Conservation (phyloP, 2,888 invertebrate genomes). For the Trisateles emortualis region DNA sequence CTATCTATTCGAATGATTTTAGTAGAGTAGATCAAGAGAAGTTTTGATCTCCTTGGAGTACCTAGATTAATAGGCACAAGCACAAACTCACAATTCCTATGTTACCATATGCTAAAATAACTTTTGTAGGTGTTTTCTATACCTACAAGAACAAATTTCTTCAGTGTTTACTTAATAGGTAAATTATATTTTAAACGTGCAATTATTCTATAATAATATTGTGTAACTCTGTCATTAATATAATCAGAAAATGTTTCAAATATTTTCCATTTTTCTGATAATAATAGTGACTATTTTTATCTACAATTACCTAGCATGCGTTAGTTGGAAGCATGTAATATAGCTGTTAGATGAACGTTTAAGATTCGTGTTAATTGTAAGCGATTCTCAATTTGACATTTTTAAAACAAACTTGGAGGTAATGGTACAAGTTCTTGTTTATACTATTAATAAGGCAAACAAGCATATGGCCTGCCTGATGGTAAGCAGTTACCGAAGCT, state of each 20-base stretch:
- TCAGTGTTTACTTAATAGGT: slow-evolving; percentile 50
- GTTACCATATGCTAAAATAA: slow-evolving; percentile 29
- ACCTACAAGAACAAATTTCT: slow-evolving; percentile 28
- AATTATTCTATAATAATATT: slow-evolving; percentile 22
- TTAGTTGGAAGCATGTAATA: slow-evolving; percentile 57
- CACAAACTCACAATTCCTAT: neutral
- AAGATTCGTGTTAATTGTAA: slow-evolving; percentile 51
- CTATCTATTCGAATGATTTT: no score
- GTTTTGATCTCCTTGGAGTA: no score
- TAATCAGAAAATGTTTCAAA: slow-evolving; percentile 13
- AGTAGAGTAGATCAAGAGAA: no score
- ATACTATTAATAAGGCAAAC: no score
- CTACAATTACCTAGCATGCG: slow-evolving; percentile 47
- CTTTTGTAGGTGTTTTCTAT: slow-evolving; percentile 28
- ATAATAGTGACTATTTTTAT: slow-evolving; percentile 34
- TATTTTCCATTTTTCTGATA: slow-evolving; percentile 26
- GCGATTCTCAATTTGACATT: slow-evolving; percentile 50
- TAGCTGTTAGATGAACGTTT: slow-evolving; percentile 55
- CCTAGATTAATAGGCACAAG: neutral
- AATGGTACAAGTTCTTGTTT: slow-evolving; percentile 36
- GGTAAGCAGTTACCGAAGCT: no score
- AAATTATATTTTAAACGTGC: slow-evolving; percentile 33
- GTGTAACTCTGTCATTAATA: slow-evolving; percentile 20
- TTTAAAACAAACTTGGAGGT: slow-evolving; percentile 38
- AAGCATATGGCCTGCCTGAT: no score